Conservation (phyloP, 2,113 vertebrate genomes). For the Neomonachus schauinslandi region DNA sequence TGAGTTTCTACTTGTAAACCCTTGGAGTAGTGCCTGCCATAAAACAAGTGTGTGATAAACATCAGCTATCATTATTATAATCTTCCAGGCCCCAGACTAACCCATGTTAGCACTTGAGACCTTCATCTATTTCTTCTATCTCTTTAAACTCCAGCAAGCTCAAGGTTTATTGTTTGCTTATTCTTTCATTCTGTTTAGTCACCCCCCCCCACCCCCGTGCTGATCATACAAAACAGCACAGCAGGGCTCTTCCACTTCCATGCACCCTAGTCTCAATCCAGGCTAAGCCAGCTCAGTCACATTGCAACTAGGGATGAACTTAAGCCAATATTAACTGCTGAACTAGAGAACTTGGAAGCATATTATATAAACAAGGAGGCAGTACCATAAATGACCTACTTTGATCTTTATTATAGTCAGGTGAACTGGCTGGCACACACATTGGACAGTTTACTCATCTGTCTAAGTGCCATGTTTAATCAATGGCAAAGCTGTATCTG, state of each 20-base stretch:
- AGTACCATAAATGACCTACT: background rate
- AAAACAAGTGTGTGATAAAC: background rate
- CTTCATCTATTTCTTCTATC: background rate
- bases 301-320: background rate
- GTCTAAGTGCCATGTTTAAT: background rate
- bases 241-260: background rate
- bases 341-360: background rate
- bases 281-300: background rate
- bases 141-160: background rate
- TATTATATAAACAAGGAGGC: background rate
- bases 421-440: background rate
- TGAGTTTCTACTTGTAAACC: background rate
- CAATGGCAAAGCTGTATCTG: background rate
- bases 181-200: background rate
- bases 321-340: background rate
- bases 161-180: background rate
- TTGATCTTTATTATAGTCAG: background rate
- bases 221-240: background rate
- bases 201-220: fast-evolving
- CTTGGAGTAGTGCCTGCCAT: background rate
- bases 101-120: background rate
- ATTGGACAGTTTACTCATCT: background rate
- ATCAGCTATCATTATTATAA: background rate
- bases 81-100: background rate
- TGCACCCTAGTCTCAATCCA: background rate